These are phyloP conservation scores for Microctonus aethiopoides DNA, from an alignment of 2,888 invertebrate genomes.

Conservation along the genomic window DNA sequence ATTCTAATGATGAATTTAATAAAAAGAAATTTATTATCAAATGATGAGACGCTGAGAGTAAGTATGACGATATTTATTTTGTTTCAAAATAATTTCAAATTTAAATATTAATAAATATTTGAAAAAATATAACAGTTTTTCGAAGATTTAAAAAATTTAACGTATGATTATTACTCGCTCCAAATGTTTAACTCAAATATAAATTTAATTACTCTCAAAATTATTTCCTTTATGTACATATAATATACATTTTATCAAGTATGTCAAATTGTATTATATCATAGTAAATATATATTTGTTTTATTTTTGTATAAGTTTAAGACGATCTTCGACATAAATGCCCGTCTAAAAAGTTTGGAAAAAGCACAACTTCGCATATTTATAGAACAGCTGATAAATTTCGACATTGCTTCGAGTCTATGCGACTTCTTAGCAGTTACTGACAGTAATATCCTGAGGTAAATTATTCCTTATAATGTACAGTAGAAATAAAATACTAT, in stretches of 20 bases:
- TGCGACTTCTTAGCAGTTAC: neutral
- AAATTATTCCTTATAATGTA: neutral
- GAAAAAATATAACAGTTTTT: too few species aligned
- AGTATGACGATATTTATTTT: neutral
- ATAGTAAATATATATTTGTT: too few species aligned
- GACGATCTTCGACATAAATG: neutral
- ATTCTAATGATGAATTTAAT: neutral
- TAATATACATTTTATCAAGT: too few species aligned
- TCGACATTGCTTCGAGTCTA: neutral
- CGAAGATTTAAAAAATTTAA: too few species aligned
- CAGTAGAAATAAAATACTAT: too few species aligned
- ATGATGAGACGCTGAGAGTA: neutral
- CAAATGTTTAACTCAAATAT: too few species aligned
- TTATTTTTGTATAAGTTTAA: neutral
- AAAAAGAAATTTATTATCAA: neutral
- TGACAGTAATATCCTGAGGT: neutral
- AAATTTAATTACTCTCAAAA: too few species aligned
- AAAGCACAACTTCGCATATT: neutral
- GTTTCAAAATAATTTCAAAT: too few species aligned
- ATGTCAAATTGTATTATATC: too few species aligned
- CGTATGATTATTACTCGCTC: too few species aligned
- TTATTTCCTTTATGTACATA: too few species aligned
- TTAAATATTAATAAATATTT: too few species aligned
- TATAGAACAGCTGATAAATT: neutral
- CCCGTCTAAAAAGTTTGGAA: neutral